Base-by-base conservation (phyloP, 2,797 vertebrate genomes). In the Muraenolepis orangiensis region DNA sequence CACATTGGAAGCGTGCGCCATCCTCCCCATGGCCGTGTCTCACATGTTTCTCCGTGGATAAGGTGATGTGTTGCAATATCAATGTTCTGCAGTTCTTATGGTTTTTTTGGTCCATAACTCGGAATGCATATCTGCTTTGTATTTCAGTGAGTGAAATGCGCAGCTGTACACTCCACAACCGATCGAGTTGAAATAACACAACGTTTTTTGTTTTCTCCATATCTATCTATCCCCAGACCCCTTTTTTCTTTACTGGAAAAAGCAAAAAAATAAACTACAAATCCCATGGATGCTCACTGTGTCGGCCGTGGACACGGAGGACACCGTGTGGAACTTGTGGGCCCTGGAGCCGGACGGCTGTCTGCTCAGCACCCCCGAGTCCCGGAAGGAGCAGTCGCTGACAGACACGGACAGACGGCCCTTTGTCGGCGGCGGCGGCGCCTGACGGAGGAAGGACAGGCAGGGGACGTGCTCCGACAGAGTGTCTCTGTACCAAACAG, bases 401-500 rank as follows among this genome's bases (percentile, higher is more conserved):
- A 88, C 90, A 26, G 87, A 93, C 79, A 87, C 76, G 0, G 87
- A 92, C 31, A 93, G 76, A 69, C 83, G 83, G 38, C 81, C 80
- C 77, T 89, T 92, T 74, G 78, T 90, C 1, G 81, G 74, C 16
- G 80, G 3, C 67, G 78, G 89, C 1, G 81, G 74, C 16, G 80
- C 4, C 67, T 87, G 85, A 29, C 81, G 71, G 1, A 94, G 81
- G 82, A 92, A 94, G 80, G 89, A 79, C 2, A 94, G 87, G 82
- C 93, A 94, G 2, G 89, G 92, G 5, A 94, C 86, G 1, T 89
- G 92, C 78, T 91, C 91, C 32, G 91, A 91, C 3, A 94, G 84
- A 0, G 92, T 94, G 77, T 92, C 81, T 83, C 93, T 94, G 86
- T 26, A 57, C n/a, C 2, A 13, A 42, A 14, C 16, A 16, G 2